Conservation (phyloP, 2,888 invertebrate species). For the Enchytraeus crypticus region DNA sequence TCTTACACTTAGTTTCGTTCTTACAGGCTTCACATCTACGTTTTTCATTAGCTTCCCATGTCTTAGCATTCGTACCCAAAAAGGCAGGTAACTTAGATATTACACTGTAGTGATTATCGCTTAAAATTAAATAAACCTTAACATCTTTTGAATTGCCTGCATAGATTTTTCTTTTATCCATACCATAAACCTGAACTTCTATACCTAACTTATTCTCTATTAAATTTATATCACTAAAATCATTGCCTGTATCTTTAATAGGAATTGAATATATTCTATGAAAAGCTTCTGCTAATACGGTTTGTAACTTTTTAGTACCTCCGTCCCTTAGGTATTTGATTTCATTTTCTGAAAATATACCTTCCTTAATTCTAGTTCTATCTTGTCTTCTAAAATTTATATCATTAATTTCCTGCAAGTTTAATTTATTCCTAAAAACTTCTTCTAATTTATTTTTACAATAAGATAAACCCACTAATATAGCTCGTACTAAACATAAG, state of each 20-base stretch:
- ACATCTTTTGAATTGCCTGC: not conserved
- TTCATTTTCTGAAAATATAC: not conserved
- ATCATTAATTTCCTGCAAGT: not conserved
- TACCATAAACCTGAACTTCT: not conserved
- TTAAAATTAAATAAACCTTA: not conserved
- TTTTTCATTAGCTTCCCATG: not conserved
- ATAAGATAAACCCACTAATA: not conserved
- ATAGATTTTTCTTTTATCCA: not conserved
- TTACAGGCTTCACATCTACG: not conserved
- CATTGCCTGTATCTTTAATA: not conserved
- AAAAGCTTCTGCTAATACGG: not conserved
- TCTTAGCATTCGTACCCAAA: not conserved
- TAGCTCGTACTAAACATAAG: not conserved
- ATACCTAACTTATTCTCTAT: not conserved
- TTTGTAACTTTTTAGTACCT: not conserved
- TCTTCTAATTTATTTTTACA: not conserved
- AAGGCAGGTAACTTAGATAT: not conserved
- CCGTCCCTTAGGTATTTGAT: not conserved
- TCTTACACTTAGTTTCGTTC: not conserved
- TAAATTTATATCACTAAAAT: not conserved
- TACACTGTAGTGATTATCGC: not conserved
- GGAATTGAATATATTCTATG: not conserved
- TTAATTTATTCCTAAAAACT: not conserved
- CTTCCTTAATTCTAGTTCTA: not conserved
- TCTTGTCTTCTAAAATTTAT: not conserved